phyloP scores from a whole-genome alignment of 2,797 vertebrate species.

The Neomorphus geoffroyi region DNA sequence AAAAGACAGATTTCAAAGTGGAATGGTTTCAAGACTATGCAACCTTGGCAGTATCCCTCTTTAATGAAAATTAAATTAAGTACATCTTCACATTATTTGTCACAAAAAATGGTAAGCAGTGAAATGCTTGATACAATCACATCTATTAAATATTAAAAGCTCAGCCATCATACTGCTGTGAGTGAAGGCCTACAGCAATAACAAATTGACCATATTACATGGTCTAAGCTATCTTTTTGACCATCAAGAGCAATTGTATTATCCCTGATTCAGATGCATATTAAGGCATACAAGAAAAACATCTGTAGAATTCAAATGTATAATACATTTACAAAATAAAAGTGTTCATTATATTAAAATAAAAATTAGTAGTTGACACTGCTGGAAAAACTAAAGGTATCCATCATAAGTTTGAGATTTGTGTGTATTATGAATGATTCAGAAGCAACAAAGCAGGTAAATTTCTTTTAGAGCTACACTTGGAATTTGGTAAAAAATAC shows the following conservation, averaged over 20 bases:
- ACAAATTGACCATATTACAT: background rate
- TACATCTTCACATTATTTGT: background rate
- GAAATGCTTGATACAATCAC: background rate
- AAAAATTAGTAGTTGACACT: background rate
- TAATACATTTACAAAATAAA: background rate
- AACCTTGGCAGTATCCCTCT: background rate
- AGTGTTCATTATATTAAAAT: background rate
- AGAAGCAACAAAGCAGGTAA: background rate
- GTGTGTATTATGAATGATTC: background rate
- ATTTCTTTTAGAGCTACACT: background rate
- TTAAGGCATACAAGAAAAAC: background rate
- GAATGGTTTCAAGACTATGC: background rate
- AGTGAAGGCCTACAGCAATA: background rate
- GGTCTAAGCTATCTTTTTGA: background rate
- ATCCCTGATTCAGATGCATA: background rate
- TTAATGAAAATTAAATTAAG: slow-evolving; percentile 8
- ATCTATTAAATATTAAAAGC: background rate
- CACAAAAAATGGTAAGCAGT: background rate
- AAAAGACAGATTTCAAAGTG: background rate
- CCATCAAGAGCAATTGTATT: background rate
- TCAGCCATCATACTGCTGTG: background rate
- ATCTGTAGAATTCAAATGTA: background rate
- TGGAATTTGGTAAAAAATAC: background rate
- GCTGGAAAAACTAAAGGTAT: background rate
- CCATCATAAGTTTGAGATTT: background rate